Percentiles rank a stretch among this genome's conserved stretches.
phyloP scores from a whole-genome alignment of 2,888 invertebrate species.

The Ditula angustiorana region DNA sequence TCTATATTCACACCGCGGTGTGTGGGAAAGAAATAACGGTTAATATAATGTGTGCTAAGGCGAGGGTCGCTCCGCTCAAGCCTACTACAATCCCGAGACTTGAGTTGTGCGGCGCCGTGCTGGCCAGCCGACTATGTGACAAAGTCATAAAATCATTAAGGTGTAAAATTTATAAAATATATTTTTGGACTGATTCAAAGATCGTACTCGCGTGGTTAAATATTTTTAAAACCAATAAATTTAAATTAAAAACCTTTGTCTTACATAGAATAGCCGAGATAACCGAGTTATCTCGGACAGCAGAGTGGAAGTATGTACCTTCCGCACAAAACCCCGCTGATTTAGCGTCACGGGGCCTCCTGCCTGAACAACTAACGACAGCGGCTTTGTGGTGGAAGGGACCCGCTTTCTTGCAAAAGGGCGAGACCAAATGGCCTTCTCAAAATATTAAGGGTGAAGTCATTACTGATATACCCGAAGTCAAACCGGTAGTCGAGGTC shows the following conservation, averaged over 20 bases:
- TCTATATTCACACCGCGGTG: not conserved
- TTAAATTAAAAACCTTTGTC: conserved; percentile 42
- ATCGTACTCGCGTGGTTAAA: conserved; percentile 41
- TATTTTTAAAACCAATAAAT: conserved; percentile 12
- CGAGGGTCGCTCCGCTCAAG: not conserved
- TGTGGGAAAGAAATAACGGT: not conserved
- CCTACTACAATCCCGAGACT: not conserved
- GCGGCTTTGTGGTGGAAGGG: conserved; percentile 23
- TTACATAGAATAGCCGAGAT: conserved; percentile 41
- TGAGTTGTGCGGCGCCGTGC: not conserved
- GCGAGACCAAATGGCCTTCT: conserved; percentile 11
- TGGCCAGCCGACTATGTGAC: conserved; percentile 22
- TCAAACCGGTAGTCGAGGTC: not conserved
- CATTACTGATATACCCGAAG: conserved; percentile 15
- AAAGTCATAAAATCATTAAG: conserved; percentile 27
- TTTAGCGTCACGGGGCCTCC: conserved; percentile 35
- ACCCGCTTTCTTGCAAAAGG: not conserved
- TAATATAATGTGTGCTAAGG: not conserved
- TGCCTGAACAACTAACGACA: not conserved
- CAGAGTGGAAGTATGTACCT: conserved; percentile 30
- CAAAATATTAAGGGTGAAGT: not conserved
- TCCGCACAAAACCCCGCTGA: conserved; percentile 34
- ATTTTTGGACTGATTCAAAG: conserved; percentile 41
- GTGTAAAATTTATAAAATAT: not conserved
- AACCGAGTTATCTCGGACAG: conserved; percentile 28